Evolutionary conservation across 2,797 vertebrate genomes (phyloP), one percentile per base, ranked within the genome.

Genomic region (Selene dorsalis): DNA sequence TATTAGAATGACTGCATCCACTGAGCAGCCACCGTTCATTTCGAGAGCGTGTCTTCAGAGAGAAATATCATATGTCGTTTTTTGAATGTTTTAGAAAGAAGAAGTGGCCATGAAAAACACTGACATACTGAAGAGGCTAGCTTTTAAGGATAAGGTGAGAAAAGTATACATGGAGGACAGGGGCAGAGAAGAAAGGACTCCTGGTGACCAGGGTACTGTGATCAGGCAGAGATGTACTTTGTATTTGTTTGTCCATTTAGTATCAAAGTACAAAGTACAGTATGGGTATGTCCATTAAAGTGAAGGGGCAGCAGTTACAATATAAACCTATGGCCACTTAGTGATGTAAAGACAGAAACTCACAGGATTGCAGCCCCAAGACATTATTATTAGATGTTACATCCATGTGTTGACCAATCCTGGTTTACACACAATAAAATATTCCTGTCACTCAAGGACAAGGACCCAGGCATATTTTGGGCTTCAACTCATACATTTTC

Each of bases 11-110:
- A 83, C 72, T 83, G 79, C 69, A 64, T 71, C 66, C 72, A 30
- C 56, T 2, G 58, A 87, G 79, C 84, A 87, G 86, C 84, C 71
- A 76, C 72, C 73, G 77, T 79, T 87, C 84, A 83, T 88, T 91
- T 88, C 59, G 59, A 75, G 76, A 77, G 75, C 16, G 11, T 48
- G 76, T 84, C 87, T 84, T 83, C 75, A 71, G 86, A 86, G 88
- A 89, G 73, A 82, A 59, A 83, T 81, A 75, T 87, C 78, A 80
- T 73, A 79, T 77, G 79, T 75, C 77, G 60, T 85, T 90, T 90
- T 89, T 89, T 61, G 74, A 83, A 82, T 58, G 78, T 63, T 66
- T 69, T 78, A 83, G 87, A 84, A 85, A 78, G 69, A 77, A 82
- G 66, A 22, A 35, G 32, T 35, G 52, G 65, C 80, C 73, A 52